Conservation (phyloP, 2,888 invertebrate species). For the Phrixothrix hirtus region DNA sequence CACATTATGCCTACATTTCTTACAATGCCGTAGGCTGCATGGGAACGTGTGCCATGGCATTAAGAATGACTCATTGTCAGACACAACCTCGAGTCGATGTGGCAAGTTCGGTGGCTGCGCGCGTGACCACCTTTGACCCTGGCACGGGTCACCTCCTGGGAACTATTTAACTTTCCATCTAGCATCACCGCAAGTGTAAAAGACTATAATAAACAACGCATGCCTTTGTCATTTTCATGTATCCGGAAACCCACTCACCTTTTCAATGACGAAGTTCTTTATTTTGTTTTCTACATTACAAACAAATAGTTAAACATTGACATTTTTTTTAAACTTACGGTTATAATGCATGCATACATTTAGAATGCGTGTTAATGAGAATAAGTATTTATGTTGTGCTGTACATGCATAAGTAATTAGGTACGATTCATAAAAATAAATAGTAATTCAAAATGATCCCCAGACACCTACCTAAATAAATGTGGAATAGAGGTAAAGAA, state of each 20-base stretch:
- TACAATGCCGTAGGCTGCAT: conserved; percentile 20
- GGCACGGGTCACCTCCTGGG: conserved; percentile 49
- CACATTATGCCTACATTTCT: conserved; percentile 11
- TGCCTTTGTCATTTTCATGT: conserved; percentile 15
- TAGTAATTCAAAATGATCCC: too few species aligned
- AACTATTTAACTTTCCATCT: conserved; percentile 32
- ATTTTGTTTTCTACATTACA: too few species aligned
- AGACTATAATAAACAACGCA: conserved; percentile 26
- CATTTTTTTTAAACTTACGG: too few species aligned
- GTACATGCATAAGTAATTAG: too few species aligned
- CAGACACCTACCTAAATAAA: too few species aligned
- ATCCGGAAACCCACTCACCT: conserved; percentile 10
- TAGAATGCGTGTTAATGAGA: too few species aligned
- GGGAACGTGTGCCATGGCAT: conserved; percentile 27
- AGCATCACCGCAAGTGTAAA: conserved; percentile 26
- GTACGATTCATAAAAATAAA: too few species aligned
- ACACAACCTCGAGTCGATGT: conserved; percentile 19
- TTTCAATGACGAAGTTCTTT: background rate
- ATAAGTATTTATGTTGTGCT: too few species aligned
- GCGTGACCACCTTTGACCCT: conserved; percentile 47
- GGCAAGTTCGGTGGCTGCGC: conserved; percentile 37
- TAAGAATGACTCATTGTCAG: conserved; percentile 28
- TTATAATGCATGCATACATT: too few species aligned
- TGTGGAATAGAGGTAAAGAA: too few species aligned
- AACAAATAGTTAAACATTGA: too few species aligned